A percentile compares a stretch with the other conserved stretches of the same genome.
Conservation (phyloP, 2,113 vertebrate species). For the Lasiurus borealis region DNA sequence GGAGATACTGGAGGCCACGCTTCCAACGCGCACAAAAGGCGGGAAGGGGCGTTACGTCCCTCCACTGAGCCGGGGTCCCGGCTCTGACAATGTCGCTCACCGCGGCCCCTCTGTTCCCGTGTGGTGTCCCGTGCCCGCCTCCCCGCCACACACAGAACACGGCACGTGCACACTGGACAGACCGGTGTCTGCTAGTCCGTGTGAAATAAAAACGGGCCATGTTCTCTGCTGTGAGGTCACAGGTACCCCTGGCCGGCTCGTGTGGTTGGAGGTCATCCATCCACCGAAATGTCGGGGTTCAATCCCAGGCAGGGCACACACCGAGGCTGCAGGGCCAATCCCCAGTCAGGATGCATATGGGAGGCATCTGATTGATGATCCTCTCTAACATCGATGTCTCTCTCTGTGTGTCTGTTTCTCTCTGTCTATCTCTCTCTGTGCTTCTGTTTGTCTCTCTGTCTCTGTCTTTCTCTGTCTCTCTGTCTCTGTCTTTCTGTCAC, state of each 20-base stretch:
- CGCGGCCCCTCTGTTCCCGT: not conserved
- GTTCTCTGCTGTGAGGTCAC: not conserved
- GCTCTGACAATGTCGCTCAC: not conserved
- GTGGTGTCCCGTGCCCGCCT: not conserved
- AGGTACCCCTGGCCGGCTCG: not conserved
- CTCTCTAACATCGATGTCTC: not conserved
- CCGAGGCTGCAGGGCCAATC: not conserved
- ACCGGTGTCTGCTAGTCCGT: not conserved
- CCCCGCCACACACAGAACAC: not conserved
- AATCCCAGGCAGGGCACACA: too few species aligned
- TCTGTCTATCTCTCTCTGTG: too few species aligned
- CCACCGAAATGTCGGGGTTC: not conserved
- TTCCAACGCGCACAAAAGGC: not conserved
- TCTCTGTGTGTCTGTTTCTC: too few species aligned
- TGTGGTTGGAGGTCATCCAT: not conserved
- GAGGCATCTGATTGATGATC: not conserved
- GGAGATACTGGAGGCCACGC: not conserved
- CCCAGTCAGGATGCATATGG: accelerated
- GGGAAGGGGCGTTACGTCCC: not conserved
- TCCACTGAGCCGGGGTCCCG: not conserved
- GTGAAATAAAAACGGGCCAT: not conserved
- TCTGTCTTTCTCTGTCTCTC: too few species aligned
- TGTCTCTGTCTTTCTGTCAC: too few species aligned
- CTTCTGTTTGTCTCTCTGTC: too few species aligned
- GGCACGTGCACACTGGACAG: not conserved